Evolutionary conservation across 2,113 vertebrate genomes (phyloP).

Genomic region (Alectura lathami): DNA sequence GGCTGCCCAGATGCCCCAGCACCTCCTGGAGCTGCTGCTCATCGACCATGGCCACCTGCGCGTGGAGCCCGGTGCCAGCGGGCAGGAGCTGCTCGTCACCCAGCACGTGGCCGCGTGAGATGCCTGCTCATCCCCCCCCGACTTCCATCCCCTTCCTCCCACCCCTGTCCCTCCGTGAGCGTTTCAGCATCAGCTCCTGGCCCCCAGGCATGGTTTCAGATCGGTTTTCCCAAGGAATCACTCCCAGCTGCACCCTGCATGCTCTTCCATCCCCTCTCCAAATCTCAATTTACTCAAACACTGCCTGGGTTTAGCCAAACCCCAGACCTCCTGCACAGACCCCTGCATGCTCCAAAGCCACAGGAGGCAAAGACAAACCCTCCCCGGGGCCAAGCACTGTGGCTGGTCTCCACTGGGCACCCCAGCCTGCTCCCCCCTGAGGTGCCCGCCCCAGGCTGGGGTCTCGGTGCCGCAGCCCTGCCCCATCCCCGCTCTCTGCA

Average conservation of each 20-base stretch:
- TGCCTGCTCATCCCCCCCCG: not conserved
- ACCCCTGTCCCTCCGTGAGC: rapidly evolving
- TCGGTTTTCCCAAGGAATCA: not conserved
- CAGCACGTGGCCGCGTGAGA: constrained; percentile 36
- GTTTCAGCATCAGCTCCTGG: not conserved
- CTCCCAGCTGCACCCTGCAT: rapidly evolving
- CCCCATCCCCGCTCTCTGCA: not conserved
- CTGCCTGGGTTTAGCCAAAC: not conserved
- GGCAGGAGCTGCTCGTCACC: constrained; percentile 15
- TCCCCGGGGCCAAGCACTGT: too few species aligned
- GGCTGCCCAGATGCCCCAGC: constrained; percentile 18
- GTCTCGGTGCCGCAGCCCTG: too few species aligned
- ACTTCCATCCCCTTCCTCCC: not conserved
- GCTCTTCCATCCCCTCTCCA: not conserved
- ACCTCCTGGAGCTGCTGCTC: constrained; percentile 46
- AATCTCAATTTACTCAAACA: not conserved
- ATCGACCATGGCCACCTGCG: constrained; percentile 22
- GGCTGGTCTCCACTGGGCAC: too few species aligned
- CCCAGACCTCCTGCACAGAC: too few species aligned
- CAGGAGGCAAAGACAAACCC: not conserved
- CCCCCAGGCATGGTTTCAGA: rapidly evolving
- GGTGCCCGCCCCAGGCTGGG: too few species aligned
- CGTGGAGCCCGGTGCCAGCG: rapidly evolving
- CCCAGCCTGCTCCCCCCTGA: too few species aligned
- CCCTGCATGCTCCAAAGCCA: not conserved